phyloP scores from a whole-genome alignment of 2,113 vertebrate species.

The Merops nubicus region DNA sequence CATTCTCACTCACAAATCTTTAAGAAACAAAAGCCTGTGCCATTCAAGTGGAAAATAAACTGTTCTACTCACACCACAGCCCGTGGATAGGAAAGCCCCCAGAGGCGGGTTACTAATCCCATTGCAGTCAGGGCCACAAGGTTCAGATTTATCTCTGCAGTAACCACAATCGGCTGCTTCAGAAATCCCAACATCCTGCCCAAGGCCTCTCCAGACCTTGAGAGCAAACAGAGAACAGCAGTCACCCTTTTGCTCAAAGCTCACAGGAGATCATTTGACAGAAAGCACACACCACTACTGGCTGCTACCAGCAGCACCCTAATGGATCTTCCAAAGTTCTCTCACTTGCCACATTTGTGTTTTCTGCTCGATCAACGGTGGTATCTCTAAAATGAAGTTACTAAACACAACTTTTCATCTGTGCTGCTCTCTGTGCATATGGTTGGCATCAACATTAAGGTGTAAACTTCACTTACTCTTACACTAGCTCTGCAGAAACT shows the following conservation, averaged over 20 bases:
- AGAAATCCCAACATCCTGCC: conserved; percentile 71
- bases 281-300: neutral
- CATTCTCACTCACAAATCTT: neutral
- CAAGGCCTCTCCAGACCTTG: neutral
- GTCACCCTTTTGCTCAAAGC: neutral
- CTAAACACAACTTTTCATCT: neutral
- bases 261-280: neutral
- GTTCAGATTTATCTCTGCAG: conserved; percentile 81
- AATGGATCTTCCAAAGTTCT: neutral
- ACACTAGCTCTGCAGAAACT: neutral
- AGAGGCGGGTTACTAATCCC: conserved; percentile 82
- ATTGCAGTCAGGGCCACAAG: conserved; percentile 77
- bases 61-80: conserved; percentile 89
- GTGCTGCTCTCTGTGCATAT: neutral
- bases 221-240: neutral
- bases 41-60: neutral
- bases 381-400: neutral
- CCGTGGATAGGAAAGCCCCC: conserved; percentile 81
- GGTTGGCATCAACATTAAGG: neutral
- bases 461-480: neutral
- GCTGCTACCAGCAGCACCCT: neutral
- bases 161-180: conserved; percentile 82
- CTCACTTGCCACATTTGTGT: neutral
- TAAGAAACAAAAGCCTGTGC: neutral
- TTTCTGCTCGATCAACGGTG: neutral